Conservation (phyloP, 2,888 invertebrate genomes). For the Morinoia aosen region DNA sequence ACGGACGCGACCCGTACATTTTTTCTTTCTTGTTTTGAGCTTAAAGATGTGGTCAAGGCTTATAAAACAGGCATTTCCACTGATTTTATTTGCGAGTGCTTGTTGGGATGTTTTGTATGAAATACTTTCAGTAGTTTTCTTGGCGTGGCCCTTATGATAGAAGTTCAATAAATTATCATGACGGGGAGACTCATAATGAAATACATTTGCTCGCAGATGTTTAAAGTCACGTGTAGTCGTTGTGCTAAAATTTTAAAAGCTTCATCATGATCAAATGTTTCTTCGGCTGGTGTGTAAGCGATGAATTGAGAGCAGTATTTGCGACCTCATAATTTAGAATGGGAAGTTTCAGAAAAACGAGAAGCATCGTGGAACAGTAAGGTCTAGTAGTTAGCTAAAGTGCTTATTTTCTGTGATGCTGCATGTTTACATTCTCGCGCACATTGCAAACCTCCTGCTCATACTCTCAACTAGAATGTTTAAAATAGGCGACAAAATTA, state of each 20-base stretch:
- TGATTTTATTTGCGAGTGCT: background rate
- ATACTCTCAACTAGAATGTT: no score
- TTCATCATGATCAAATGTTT: background rate
- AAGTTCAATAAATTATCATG: background rate
- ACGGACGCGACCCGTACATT: constrained; percentile 2
- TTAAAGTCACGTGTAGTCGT: background rate
- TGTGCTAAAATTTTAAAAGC: background rate
- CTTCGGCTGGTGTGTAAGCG: background rate
- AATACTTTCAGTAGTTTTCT: background rate
- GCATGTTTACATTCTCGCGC: no score
- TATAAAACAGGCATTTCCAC: background rate
- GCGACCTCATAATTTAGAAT: background rate
- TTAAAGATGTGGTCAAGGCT: background rate
- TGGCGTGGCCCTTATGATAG: background rate
- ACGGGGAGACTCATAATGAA: background rate
- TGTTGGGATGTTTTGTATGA: background rate
- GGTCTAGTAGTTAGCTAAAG: background rate
- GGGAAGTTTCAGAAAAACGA: background rate
- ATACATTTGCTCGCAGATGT: background rate
- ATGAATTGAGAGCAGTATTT: background rate
- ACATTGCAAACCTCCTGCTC: no score
- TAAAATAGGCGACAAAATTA: background rate
- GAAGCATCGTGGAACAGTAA: background rate
- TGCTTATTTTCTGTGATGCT: background rate
- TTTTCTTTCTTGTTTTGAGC: background rate